Evolutionary conservation across 92 coral and sea anemone genomes (phyloP).

Genomic region (Phymanthus crucifer): DNA sequence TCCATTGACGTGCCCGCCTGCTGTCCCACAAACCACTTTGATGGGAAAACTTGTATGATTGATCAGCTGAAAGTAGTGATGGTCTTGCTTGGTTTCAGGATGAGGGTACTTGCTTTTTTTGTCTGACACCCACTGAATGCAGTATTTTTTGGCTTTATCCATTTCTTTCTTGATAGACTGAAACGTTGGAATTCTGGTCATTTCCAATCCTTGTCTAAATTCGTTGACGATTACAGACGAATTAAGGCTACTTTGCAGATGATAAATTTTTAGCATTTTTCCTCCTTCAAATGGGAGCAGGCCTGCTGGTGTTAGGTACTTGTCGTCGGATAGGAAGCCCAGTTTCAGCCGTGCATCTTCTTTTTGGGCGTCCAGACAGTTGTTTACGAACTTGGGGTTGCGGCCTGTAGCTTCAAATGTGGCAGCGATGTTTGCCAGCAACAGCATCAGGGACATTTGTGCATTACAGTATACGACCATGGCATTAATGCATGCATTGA

Average conservation of each 20-base stretch:
- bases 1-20: slow-evolving; percentile 15
- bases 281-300: neutral
- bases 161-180: neutral
- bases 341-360: slow-evolving; percentile 22
- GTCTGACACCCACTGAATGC: slow-evolving; percentile 2
- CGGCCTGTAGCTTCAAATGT: slow-evolving; percentile 21
- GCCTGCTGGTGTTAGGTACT: neutral
- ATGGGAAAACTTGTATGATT: slow-evolving; percentile 21
- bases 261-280: neutral
- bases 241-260: slow-evolving; percentile 2
- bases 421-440: slow-evolving; percentile 25
- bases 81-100: slow-evolving; percentile 17
- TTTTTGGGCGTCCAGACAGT: neutral
- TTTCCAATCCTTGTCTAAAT: slow-evolving; percentile 24
- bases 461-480: slow-evolving; percentile 32
- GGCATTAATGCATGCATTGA: slow-evolving; percentile 15
- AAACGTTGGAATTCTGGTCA: slow-evolving; percentile 7
- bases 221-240: slow-evolving; percentile 8
- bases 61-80: slow-evolving; percentile 36
- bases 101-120: slow-evolving; percentile 10
- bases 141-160: neutral
- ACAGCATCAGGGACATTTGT: slow-evolving; percentile 18
- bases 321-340: slow-evolving; percentile 27
- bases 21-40: slow-evolving; percentile 25
- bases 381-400: slow-evolving; percentile 20